Conservation (phyloP, 2,797 vertebrate species). For the Rhinoraja longicauda region DNA sequence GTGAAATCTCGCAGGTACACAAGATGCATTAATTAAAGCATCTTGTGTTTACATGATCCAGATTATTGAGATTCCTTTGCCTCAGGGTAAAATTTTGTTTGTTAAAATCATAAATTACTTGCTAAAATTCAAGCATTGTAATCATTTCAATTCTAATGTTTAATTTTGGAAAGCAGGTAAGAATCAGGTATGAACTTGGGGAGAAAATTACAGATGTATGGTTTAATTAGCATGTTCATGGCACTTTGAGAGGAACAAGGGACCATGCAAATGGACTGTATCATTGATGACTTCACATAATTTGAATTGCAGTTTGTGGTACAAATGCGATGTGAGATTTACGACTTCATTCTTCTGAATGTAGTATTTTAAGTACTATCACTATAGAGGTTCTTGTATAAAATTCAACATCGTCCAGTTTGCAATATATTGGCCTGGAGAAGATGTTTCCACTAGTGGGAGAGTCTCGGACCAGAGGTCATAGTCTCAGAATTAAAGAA, state of each 20-base stretch:
- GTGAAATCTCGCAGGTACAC: constrained; percentile 51
- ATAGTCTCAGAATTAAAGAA: too few species aligned
- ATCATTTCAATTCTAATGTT: neutral
- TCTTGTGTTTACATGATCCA: constrained; percentile 33
- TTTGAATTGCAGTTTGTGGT: too few species aligned
- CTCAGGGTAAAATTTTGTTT: neutral
- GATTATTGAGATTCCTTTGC: constrained; percentile 17
- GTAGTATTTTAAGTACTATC: neutral
- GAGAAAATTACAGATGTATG: neutral
- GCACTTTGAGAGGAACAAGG: neutral
- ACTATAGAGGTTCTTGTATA: neutral
- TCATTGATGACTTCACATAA: too few species aligned
- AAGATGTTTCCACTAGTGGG: too few species aligned
- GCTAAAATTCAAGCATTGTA: neutral
- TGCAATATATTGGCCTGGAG: neutral
- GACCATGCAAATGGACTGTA: too few species aligned
- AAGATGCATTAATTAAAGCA: constrained; percentile 41
- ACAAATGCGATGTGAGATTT: neutral
- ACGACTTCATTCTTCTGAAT: neutral
- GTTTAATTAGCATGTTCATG: neutral
- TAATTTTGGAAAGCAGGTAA: neutral
- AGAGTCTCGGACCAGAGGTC: too few species aligned
- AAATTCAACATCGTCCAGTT: neutral
- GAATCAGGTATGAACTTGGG: neutral
- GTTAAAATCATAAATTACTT: neutral